A percentile compares a stretch with the other conserved stretches of the same genome.
These are phyloP conservation scores for Bicyclus anynana DNA, from an alignment of 1,140 invertebrate genomes.

Conservation along the genomic window DNA sequence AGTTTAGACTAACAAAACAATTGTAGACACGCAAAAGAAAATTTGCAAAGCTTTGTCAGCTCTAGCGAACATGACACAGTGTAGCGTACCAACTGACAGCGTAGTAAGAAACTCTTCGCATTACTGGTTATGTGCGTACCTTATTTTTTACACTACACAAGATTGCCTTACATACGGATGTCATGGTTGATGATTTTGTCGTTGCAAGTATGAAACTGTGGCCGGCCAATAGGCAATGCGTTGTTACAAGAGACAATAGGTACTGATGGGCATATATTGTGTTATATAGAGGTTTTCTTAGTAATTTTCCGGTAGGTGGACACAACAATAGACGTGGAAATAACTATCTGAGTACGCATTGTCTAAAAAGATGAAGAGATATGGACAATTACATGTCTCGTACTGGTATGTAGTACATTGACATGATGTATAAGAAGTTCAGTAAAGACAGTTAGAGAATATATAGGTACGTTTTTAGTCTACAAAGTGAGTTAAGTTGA, in stretches of 20 bases:
- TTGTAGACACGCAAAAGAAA: constrained; percentile 6
- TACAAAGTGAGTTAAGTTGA: too few relatives aligned
- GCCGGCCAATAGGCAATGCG: constrained; percentile 39
- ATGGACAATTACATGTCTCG: constrained; percentile 22
- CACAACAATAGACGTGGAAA: constrained; percentile 54
- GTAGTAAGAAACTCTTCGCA: neutral
- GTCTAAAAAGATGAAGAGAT: constrained; percentile 41
- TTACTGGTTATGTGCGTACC: constrained; percentile 18
- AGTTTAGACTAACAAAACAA: neutral
- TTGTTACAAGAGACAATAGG: constrained; percentile 42
- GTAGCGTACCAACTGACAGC: constrained; percentile 5
- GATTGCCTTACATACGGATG: constrained; percentile 33
- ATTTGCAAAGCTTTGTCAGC: constrained; percentile 15
- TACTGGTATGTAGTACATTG: constrained; percentile 24
- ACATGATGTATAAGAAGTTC: constrained; percentile 16
- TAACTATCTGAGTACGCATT: constrained; percentile 55
- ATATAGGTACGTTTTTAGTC: too few relatives aligned
- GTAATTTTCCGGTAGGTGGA: constrained; percentile 68
- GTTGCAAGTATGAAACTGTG: constrained; percentile 28
- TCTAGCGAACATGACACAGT: constrained; percentile 30
- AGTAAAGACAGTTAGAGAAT: too few relatives aligned
- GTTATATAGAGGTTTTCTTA: constrained; percentile 46
- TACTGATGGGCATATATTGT: constrained; percentile 36
- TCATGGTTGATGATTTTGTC: constrained; percentile 52
- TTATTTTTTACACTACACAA: constrained; percentile 29